Evolutionary conservation across 2,797 vertebrate genomes (phyloP).

Genomic region (Lophotriccus pileatus): DNA sequence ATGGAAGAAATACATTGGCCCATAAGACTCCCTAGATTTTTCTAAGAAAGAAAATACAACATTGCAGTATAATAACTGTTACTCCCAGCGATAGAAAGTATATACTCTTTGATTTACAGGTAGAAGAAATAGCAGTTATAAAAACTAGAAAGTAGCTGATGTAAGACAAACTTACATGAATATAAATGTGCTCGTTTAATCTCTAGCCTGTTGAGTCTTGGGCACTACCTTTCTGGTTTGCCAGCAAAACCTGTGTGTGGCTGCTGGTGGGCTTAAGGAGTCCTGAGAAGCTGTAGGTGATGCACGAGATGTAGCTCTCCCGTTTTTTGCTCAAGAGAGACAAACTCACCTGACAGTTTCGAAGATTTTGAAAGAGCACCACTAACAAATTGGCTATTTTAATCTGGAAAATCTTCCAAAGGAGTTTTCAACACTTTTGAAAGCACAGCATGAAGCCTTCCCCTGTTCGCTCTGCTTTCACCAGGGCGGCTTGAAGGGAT

Average conservation of each 20-base stretch:
- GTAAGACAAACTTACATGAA: background rate
- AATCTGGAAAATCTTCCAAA: background rate
- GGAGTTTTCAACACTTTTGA: background rate
- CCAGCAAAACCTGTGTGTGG: background rate
- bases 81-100: background rate
- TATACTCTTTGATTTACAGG: background rate
- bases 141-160: background rate
- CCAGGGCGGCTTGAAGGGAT: background rate
- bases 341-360: background rate
- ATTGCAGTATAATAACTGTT: background rate
- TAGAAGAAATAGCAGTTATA: background rate
- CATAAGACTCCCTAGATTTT: background rate
- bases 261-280: background rate
- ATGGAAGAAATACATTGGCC: background rate
- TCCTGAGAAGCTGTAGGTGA: background rate
- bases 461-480: background rate
- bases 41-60: background rate
- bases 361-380: background rate
- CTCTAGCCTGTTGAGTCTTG: background rate
- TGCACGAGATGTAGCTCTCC: background rate
- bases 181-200: background rate
- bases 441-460: background rate
- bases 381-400: background rate
- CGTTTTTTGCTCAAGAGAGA: background rate
- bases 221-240: background rate